Evolutionary conservation across 2,113 vertebrate genomes (phyloP).

Genomic region (Otolemur garnettii): DNA sequence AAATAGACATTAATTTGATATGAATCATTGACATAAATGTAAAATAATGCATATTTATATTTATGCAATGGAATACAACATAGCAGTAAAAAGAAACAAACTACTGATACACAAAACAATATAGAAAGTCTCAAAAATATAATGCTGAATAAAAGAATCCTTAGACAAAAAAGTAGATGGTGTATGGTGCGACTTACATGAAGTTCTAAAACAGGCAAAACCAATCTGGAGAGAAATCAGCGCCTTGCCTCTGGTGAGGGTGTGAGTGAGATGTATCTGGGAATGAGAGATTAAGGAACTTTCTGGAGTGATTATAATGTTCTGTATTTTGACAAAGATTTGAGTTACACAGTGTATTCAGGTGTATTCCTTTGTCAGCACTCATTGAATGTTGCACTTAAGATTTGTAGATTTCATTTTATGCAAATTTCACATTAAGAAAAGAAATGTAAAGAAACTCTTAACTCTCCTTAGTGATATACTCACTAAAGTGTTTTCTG

Average conservation of each 20-base stretch:
- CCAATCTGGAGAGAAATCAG: conserved; percentile 27
- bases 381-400: not conserved
- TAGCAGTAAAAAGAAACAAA: not conserved
- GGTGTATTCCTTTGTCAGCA: not conserved
- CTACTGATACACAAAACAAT: not conserved
- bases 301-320: not conserved
- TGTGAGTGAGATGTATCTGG: not conserved
- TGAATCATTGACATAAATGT: not conserved
- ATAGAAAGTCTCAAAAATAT: conserved; percentile 18
- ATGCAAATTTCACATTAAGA: not conserved
- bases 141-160: not conserved
- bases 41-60: not conserved
- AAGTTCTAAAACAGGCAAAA: conserved; percentile 40
- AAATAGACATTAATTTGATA: conserved; percentile 18
- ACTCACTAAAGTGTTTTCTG: not conserved
- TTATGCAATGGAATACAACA: not conserved
- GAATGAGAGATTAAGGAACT: not conserved
- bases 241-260: not conserved
- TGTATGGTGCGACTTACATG: not conserved
- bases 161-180: not conserved
- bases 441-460: not conserved
- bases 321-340: conserved; percentile 37
- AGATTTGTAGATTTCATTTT: conserved; percentile 12
- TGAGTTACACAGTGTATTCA: not conserved
- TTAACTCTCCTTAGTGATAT: not conserved